These are phyloP conservation scores for Chiridota heheva DNA, from an alignment of 35 echinoderm and acorn worm genomes.

Conservation along the genomic window DNA sequence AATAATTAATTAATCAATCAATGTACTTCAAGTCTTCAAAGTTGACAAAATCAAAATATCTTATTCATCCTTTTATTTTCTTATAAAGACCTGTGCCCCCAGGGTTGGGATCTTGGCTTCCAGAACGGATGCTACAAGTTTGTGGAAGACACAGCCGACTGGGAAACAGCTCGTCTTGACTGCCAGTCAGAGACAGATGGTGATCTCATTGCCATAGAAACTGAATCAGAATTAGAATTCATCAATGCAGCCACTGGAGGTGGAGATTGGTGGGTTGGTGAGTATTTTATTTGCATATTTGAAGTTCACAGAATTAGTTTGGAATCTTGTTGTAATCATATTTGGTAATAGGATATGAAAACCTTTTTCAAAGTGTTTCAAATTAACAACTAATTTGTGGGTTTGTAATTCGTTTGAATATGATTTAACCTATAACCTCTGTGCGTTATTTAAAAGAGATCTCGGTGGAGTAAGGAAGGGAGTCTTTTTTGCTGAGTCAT, in stretches of 20 bases:
- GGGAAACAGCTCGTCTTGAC: constrained; percentile 79
- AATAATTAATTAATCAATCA: no score
- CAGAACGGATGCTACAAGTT: constrained; percentile 89
- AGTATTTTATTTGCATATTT: constrained; percentile 19
- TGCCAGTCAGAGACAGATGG: constrained; percentile 71
- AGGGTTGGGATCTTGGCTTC: constrained; percentile 69
- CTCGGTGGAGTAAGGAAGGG: no score
- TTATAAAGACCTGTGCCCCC: constrained; percentile 58
- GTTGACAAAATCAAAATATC: not conserved
- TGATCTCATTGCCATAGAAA: constrained; percentile 80
- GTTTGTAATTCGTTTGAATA: no score
- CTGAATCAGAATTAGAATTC: constrained; percentile 65
- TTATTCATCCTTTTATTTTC: not conserved
- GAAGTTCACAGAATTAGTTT: not conserved
- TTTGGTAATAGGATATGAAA: not conserved
- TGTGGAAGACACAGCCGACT: constrained; percentile 19
- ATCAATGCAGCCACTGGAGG: constrained; percentile 28
- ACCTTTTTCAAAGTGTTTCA: no score
- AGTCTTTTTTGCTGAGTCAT: no score
- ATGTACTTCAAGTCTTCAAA: no score
- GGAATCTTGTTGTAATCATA: not conserved
- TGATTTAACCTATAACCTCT: no score
- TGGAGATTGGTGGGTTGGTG: constrained; percentile 77
- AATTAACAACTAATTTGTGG: no score
- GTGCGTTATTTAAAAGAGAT: no score